phyloP scores from a whole-genome alignment of 1,140 invertebrate species.

The Chymomyza costata region DNA sequence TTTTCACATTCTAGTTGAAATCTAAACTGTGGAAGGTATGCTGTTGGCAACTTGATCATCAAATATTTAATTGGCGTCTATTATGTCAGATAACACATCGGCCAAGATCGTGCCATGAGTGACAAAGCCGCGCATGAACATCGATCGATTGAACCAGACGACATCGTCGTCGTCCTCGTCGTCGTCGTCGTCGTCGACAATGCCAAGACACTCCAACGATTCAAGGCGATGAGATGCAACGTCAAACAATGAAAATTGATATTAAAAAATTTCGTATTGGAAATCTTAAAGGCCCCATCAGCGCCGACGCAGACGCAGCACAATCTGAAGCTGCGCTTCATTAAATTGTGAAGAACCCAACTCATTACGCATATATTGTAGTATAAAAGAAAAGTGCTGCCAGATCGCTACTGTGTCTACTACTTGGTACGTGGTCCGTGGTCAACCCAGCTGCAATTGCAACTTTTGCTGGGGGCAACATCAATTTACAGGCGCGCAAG shows the following conservation, averaged over 20 bases:
- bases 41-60: conserved; percentile 44
- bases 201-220: not conserved
- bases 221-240: not conserved
- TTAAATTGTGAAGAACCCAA: conserved; percentile 24
- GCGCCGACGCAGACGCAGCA: conserved; percentile 32
- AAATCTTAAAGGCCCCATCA: conserved; percentile 62
- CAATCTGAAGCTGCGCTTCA: conserved; percentile 21
- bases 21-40: too few species aligned
- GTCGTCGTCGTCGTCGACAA: not conserved
- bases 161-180: not conserved
- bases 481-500: too few species aligned
- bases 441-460: conserved; percentile 38
- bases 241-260: conserved; percentile 65
- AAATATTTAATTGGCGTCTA: conserved; percentile 68
- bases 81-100: conserved; percentile 70
- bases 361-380: conserved; percentile 67
- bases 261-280: conserved; percentile 44
- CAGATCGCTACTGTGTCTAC: conserved; percentile 18
- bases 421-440: conserved; percentile 1
- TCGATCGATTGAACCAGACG: too few species aligned
- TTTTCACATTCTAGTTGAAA: too few species aligned
- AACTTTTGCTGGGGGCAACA: conserved; percentile 28
- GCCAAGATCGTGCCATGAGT: conserved; percentile 53
- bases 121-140: conserved; percentile 52
- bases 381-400: conserved; percentile 11